Evolutionary conservation across 2,797 vertebrate species (phyloP).

Genomic region (Lophura swinhoii): DNA sequence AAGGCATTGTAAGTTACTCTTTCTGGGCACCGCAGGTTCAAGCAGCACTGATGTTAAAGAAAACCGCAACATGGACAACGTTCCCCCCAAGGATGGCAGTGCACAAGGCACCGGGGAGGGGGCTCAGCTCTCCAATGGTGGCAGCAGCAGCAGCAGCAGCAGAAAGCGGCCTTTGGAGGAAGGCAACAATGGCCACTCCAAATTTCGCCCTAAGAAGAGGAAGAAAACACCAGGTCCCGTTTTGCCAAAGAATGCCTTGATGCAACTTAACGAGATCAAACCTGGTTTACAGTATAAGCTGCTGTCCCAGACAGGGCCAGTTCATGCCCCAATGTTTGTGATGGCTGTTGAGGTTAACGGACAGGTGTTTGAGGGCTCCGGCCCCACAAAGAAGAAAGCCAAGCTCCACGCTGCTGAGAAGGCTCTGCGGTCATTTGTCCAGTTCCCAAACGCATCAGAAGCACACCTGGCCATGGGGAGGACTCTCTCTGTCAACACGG

Average conservation of each 20-base stretch:
- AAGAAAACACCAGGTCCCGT: conserved; percentile 94
- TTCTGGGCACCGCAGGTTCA: conserved; percentile 99
- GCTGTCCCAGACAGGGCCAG: conserved; percentile 94
- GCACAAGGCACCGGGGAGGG: conserved; percentile 83
- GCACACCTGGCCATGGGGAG: conserved; percentile 97
- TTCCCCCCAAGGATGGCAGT: conserved; percentile 87
- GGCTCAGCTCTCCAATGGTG: conserved; percentile 89
- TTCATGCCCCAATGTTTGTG: conserved; percentile 95
- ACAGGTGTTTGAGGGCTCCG: conserved; percentile 95
- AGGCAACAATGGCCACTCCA: conserved; percentile 93
- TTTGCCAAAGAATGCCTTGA: conserved; percentile 96
- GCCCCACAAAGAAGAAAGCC: conserved; percentile 97
- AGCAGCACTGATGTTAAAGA: conserved; percentile 98
- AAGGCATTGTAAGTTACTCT: conserved; percentile 99
- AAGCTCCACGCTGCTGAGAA: conserved; percentile 96
- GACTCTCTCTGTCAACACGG: conserved; percentile 90
- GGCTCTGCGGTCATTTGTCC: conserved; percentile 94
- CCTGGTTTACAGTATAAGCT: conserved; percentile 95
- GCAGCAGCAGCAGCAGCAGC: conserved; percentile 79
- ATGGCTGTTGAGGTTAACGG: conserved; percentile 98
- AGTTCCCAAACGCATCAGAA: conserved; percentile 97
- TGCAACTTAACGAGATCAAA: conserved; percentile 98
- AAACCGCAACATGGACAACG: conserved; percentile 94
- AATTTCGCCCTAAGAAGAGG: conserved; percentile 93
- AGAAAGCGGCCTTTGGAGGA: conserved; percentile 95